Evolutionary conservation across 2,797 vertebrate species (phyloP), one percentile per base, ranked within the genome.

Genomic region (Pipistrellus nathusii): DNA sequence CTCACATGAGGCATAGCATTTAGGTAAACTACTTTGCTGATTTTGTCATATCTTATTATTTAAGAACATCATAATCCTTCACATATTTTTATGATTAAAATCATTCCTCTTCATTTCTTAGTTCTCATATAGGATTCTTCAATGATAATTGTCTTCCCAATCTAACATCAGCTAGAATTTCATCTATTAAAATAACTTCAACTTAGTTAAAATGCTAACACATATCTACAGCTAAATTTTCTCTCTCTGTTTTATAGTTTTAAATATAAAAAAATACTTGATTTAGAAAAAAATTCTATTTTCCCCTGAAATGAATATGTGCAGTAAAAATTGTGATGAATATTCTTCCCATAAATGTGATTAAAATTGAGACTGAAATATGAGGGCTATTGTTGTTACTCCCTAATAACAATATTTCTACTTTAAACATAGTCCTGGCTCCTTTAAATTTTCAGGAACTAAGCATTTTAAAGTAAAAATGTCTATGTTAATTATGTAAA

Each of bases 181-280:
- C 14, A 66, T 32, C 59, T 96, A 86, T 96, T 96, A 97, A 95
- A 96, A 96, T 92, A 95, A 91, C 38, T 55, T 94, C 77, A 80
- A 85, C 12, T 95, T 76, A 93, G 73, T 77, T 91, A 85, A 94
- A 91, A 88, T 51, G 30, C 11, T 77, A 85, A 89, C 32, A 76
- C 13, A 53, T 15, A 87, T 64, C 41, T 46, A n/a, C 13, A 82
- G 41, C 7, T 94, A 76, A 41, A 9, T 73, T 30, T 72, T 88
- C 48, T 55, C 25, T 71, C 48, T 80, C 15, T 18, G 30, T 85
- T 85, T 90, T 85, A 91, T 0, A 86, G 14, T 81, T 41, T 77
- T 30, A 85, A 71, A 71, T n/a, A 27, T 18, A 41, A 64, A 72
- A 81, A 69, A 76, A 76, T 1, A 71, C 57, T 88, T 90, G 41